phyloP scores from a whole-genome alignment of 2,888 invertebrate genomes.

The Diarsia mendica region DNA sequence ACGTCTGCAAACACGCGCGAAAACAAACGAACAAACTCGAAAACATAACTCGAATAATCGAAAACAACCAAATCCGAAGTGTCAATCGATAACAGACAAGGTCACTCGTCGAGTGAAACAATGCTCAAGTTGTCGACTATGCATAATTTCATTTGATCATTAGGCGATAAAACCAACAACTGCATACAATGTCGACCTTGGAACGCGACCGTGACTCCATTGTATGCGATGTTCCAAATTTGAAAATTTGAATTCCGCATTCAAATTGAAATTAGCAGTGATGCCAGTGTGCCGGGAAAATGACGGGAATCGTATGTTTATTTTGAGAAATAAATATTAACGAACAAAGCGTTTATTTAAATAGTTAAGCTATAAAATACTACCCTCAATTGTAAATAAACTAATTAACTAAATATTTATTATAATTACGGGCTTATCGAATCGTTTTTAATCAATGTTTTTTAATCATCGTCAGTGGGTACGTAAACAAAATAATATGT shows the following conservation, averaged over 20 bases:
- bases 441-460: slow-evolving; percentile 47
- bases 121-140: slow-evolving; percentile 76
- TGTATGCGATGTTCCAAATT: slow-evolving; percentile 78
- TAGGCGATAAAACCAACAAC: slow-evolving; percentile 74
- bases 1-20: slow-evolving; percentile 80
- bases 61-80: slow-evolving; percentile 58
- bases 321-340: slow-evolving; percentile 54
- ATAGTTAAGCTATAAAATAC: slow-evolving; percentile 6
- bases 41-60: slow-evolving; percentile 70
- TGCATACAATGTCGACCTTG: slow-evolving; percentile 83
- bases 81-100: slow-evolving; percentile 69
- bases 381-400: slow-evolving; percentile 51
- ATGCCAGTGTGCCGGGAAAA: slow-evolving; percentile 39
- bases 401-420: slow-evolving; percentile 43
- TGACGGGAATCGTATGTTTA: slow-evolving; percentile 44
- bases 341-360: slow-evolving; percentile 40
- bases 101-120: slow-evolving; percentile 65
- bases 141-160: slow-evolving; percentile 84
- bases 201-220: slow-evolving; percentile 77
- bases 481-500: slow-evolving; percentile 53
- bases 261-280: slow-evolving; percentile 58
- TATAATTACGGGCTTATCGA: slow-evolving; percentile 28
- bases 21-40: slow-evolving; percentile 80
- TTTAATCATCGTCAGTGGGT: slow-evolving; percentile 45
- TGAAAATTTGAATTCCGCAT: slow-evolving; percentile 80